Percentiles rank a stretch among this genome's conserved stretches.
phyloP scores from a whole-genome alignment of 2,888 invertebrate genomes.

The Ectemnius continuus region DNA sequence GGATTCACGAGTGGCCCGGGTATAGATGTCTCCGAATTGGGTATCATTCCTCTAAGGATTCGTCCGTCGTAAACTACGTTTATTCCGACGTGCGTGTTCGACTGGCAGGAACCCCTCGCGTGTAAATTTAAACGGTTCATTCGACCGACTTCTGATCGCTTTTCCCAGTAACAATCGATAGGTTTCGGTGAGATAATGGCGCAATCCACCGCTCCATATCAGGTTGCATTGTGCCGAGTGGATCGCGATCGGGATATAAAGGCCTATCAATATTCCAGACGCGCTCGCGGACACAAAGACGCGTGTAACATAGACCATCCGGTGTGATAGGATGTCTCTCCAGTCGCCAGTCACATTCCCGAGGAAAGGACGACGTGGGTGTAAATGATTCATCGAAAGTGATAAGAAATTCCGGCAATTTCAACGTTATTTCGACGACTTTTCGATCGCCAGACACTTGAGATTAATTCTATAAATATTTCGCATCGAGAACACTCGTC shows the following conservation, averaged over 20 bases:
- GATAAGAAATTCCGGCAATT: not conserved
- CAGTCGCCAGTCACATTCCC: not conserved
- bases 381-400: not conserved
- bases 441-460: too few species aligned
- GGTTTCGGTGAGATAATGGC: slow-evolving; percentile 41
- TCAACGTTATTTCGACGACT: too few species aligned
- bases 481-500: too few species aligned
- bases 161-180: not conserved
- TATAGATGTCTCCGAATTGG: not conserved
- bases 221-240: slow-evolving; percentile 41
- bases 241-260: slow-evolving; percentile 38
- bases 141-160: not conserved
- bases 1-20: not conserved
- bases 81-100: not conserved
- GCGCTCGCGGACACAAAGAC: slow-evolving; percentile 25
- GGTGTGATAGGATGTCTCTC: not conserved
- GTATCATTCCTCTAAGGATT: not conserved
- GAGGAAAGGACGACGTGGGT: too few species aligned
- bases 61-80: not conserved
- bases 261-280: slow-evolving; percentile 45
- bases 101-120: not conserved
- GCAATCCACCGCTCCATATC: slow-evolving; percentile 53
- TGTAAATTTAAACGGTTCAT: not conserved
- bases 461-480: too few species aligned
- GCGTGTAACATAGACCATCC: slow-evolving; percentile 8